Conservation (phyloP, 2,888 invertebrate species). For the Yponomeuta cagnagella region DNA sequence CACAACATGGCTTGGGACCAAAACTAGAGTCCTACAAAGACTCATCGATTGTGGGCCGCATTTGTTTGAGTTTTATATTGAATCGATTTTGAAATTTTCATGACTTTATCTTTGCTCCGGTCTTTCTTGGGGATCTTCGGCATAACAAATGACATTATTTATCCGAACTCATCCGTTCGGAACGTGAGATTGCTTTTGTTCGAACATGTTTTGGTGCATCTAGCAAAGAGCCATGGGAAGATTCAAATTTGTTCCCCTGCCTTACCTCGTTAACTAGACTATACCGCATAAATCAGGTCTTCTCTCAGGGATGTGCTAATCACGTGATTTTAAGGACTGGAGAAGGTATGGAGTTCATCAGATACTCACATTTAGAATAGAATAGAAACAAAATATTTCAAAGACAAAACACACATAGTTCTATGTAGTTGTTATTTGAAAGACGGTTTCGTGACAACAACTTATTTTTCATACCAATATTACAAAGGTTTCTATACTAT, state of each 20-base stretch:
- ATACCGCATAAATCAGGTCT: no score
- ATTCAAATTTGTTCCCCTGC: no score
- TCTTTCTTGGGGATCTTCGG: not conserved
- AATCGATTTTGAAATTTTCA: constrained; percentile 14
- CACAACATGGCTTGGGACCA: not conserved
- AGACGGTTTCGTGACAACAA: no score
- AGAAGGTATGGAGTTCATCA: no score
- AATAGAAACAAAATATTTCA: no score
- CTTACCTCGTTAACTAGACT: not conserved
- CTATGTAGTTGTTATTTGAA: not conserved
- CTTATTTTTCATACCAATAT: no score
- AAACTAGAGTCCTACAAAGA: not conserved
- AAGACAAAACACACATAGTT: no score
- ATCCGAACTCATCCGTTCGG: not conserved
- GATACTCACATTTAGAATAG: no score
- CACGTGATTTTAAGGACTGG: no score
- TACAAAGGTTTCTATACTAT: no score
- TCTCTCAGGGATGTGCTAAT: no score
- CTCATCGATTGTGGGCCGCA: not conserved
- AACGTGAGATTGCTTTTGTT: not conserved
- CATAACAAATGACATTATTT: not conserved
- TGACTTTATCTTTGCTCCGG: constrained; percentile 4
- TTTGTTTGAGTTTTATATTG: constrained; percentile 14
- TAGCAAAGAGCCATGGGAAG: not conserved
- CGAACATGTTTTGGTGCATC: not conserved